Base-by-base conservation (phyloP, 2,797 vertebrate genomes). In the Muscicapa comitata region DNA sequence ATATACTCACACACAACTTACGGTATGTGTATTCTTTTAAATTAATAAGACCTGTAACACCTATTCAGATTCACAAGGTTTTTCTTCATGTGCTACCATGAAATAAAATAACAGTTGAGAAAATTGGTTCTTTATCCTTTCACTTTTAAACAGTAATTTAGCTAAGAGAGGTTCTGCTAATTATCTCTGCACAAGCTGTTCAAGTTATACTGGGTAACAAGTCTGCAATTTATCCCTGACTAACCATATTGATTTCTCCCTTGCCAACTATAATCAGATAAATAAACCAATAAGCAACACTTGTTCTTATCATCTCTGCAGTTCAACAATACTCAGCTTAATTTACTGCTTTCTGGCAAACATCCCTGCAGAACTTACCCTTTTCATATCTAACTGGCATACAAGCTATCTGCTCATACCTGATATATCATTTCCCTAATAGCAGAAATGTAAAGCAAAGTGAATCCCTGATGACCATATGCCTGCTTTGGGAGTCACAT, bases 211-310 rank as follows among this genome's bases (percentile, higher is more conserved):
- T 55, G 80, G 67, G 88, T 85, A 96, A 85, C 48, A 79, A 87
- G 68, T 26, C 55, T 94, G 42, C 82, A 88, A 80, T 96, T 95
- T 90, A 91, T 90, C 79, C 84, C 61, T 47, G 29, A 91, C 88
- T 95, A 96, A 72, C 68, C 78, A 26, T 86, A 95, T 94, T 92
- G 93, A 95, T 96, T 94, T 93, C 54, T 95, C 92, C 48, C 90
- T 94, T 92, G 63, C 68, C 81, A 92, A 28, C 38, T 76, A 54
- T 85, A 94, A 79, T 83, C 76, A 92, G 77, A 95, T 88, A 95
- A 95, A 92, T 90, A 96, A 94, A 93, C 45, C 68, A 93, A 88
- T 73, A 93, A 85, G 90, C 15, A 88, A 71, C 51, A 75, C 42
- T 96, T 90, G 61, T 73, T 87, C 89, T 94, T 93, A 83, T 61